These are phyloP conservation scores for Prunella himalayana DNA, from an alignment of 2,113 vertebrate genomes.

Conservation along the genomic window DNA sequence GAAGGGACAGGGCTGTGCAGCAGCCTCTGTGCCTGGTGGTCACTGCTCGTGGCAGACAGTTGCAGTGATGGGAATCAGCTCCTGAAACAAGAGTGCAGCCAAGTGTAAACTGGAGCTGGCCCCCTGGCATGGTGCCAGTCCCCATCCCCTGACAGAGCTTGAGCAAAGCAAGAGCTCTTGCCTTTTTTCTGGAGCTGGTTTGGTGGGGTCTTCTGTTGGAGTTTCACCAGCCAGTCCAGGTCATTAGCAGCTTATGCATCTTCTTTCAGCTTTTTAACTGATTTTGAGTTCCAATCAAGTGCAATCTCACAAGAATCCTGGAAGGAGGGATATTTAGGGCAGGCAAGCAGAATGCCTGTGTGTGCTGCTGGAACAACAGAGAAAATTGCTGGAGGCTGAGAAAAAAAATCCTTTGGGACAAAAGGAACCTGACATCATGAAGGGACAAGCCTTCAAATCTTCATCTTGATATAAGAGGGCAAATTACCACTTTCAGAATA, in stretches of 20 bases:
- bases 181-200: neutral
- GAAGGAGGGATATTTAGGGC: neutral
- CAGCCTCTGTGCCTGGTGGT: neutral
- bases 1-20: neutral
- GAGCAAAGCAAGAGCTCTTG: neutral
- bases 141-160: neutral
- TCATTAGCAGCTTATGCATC: neutral
- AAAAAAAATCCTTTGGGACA: neutral
- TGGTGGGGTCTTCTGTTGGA: neutral
- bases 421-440: neutral
- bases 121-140: rapidly evolving
- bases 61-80: neutral
- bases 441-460: neutral
- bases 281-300: neutral
- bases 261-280: neutral
- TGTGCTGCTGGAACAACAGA: neutral
- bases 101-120: neutral
- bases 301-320: neutral
- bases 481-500: neutral
- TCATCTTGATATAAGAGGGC: neutral
- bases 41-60: rapidly evolving
- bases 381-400: neutral
- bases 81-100: neutral
- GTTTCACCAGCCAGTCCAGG: neutral
- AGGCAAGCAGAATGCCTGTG: neutral